Conservation (phyloP, 2,888 invertebrate genomes). For the Cantharis rustica region DNA sequence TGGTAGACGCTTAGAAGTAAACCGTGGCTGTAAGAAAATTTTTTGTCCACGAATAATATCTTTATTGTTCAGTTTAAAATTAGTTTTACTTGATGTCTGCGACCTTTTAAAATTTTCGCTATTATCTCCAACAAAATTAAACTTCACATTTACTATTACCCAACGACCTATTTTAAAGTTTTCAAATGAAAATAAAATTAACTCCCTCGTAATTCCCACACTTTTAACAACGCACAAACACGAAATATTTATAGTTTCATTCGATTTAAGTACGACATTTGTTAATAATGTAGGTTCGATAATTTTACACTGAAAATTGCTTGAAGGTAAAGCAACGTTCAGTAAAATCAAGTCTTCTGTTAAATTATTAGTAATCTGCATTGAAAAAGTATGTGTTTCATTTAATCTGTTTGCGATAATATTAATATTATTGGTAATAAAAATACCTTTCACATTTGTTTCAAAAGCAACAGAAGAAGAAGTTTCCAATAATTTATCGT, state of each 20-base stretch:
- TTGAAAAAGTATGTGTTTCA: slow-evolving; percentile 54
- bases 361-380: slow-evolving; percentile 58
- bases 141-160: slow-evolving; percentile 60
- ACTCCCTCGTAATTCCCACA: slow-evolving; percentile 66
- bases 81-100: neutral
- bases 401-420: slow-evolving; percentile 55
- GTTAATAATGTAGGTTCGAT: slow-evolving; percentile 35
- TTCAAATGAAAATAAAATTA: slow-evolving; percentile 64
- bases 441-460: slow-evolving; percentile 53
- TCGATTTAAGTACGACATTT: slow-evolving; percentile 54
- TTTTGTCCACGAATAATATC: slow-evolving; percentile 60
- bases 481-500: slow-evolving; percentile 19
- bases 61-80: slow-evolving; percentile 11
- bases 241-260: slow-evolving; percentile 54
- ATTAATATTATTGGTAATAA: slow-evolving; percentile 58
- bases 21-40: slow-evolving; percentile 61
- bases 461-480: slow-evolving; percentile 16
- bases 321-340: slow-evolving; percentile 60
- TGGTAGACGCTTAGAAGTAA: slow-evolving; percentile 62
- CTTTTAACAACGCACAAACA: slow-evolving; percentile 64
- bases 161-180: slow-evolving; percentile 65
- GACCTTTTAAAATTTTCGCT: neutral
- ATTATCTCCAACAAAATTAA: neutral
- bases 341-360: slow-evolving; percentile 54
- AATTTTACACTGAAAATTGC: slow-evolving; percentile 50